Conservation (phyloP, 2,113 vertebrate species). For the Pteronura brasiliensis region DNA sequence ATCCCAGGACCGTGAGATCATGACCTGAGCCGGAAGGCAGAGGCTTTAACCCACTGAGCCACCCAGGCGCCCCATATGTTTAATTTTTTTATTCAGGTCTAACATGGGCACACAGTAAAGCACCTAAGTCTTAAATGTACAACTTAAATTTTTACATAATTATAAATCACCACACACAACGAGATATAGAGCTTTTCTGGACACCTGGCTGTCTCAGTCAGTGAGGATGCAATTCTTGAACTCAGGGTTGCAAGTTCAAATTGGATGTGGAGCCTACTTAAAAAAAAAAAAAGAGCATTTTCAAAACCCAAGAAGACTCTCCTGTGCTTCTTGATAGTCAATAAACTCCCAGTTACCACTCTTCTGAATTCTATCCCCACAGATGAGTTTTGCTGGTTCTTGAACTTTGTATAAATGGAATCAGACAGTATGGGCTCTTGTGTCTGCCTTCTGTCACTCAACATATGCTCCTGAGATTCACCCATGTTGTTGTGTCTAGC, state of each 20-base stretch:
- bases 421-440: background rate
- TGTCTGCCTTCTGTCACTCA: background rate
- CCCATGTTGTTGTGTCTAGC: background rate
- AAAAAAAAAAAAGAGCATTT: background rate
- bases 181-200: background rate
- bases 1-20: too few species aligned
- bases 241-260: too few species aligned
- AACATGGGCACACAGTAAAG: background rate
- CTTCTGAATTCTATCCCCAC: background rate
- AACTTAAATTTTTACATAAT: background rate
- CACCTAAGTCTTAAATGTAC: background rate
- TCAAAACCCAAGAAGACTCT: background rate
- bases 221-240: background rate
- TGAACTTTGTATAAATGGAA: constrained; percentile 11
- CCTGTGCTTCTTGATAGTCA: background rate
- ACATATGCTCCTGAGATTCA: background rate
- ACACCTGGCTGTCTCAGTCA: background rate
- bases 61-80: too few species aligned
- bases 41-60: too few species aligned
- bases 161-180: background rate
- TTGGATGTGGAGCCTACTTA: too few species aligned
- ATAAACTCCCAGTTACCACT: background rate
- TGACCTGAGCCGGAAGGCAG: too few species aligned
- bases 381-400: background rate
- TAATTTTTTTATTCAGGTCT: background rate